Evolutionary conservation across 1,140 invertebrate species (phyloP).

Genomic region (Drosophila burlai): DNA sequence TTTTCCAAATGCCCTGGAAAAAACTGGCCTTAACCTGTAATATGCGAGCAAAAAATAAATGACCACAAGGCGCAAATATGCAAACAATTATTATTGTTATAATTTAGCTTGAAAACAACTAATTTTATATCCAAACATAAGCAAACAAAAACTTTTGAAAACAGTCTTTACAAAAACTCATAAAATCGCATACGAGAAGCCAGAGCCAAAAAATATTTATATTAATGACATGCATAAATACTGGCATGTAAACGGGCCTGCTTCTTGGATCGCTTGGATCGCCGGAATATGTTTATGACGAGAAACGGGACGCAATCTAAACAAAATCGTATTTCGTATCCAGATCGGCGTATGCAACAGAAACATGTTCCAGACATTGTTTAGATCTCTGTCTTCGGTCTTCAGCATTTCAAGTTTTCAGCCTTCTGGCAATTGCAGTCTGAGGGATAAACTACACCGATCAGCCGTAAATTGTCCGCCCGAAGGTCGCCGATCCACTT

Average conservation of each 20-base stretch:
- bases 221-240: slow-evolving; percentile 74
- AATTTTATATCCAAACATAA: slow-evolving; percentile 59
- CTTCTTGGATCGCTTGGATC: neutral
- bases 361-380: slow-evolving; percentile 79
- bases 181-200: slow-evolving; percentile 66
- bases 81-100: slow-evolving; percentile 52
- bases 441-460: slow-evolving; percentile 32
- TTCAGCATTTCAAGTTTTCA: slow-evolving; percentile 42
- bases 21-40: neutral
- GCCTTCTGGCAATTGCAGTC: slow-evolving; percentile 40
- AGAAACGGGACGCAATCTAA: slow-evolving; percentile 59
- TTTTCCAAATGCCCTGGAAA: slow-evolving; percentile 8
- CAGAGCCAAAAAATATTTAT: slow-evolving; percentile 71
- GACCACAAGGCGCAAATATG: slow-evolving; percentile 2
- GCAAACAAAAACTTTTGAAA: slow-evolving; percentile 15
- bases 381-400: slow-evolving; percentile 56
- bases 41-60: neutral
- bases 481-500: slow-evolving; percentile 16
- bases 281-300: slow-evolving; percentile 63
- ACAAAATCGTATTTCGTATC: slow-evolving; percentile 40
- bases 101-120: slow-evolving; percentile 63
- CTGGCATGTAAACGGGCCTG: slow-evolving; percentile 1
- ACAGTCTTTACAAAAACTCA: slow-evolving; percentile 65
- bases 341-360: slow-evolving; percentile 45
- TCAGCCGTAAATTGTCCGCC: slow-evolving; percentile 30